Evolutionary conservation across 1,140 invertebrate genomes (phyloP), one percentile per base, ranked within the genome.

Genomic region (Megalonaias nervosa): DNA sequence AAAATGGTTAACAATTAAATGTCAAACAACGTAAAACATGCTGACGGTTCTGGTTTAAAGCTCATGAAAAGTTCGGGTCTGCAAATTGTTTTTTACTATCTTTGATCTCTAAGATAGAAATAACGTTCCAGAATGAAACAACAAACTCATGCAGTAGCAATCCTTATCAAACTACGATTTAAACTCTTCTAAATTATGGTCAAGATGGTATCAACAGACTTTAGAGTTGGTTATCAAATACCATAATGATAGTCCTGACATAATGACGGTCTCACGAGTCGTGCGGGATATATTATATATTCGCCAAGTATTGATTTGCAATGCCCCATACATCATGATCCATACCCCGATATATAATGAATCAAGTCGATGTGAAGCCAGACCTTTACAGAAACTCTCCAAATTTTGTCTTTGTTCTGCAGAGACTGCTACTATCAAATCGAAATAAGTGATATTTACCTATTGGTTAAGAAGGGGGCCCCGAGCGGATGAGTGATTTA

Each of bases 221-320:
- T 23, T 71, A 17, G 71, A 74, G 55, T 55, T 73, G n/a, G 73
- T 61, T 62, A 67, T 67, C 23, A 73, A 73, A 69, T 64, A 78
- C 61, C 70, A 78, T 61, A 69, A 62, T 56, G 65, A 73, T 56
- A 59, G 57, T 23, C 71, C 71, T 6, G 71, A 73, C 9, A 56
- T 31, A 73, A 73, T 68, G 73, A 23, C 48, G 76, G 76, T n/a
- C 62, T 78, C 17, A 68, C 26, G 23, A 17, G 5, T 17, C 16
- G 69, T n/a, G 15, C n/a, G 9, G 21, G 13, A 21, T 73, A 48
- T 57, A 72, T 61, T 12, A 55, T 15, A 2, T 31, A 48, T 48
- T 78, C 76, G 5, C 72, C 72, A 68, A 68, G 59, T 23, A 2
- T 78, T n/a, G 76, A 78, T n/a, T 58, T 78, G 13, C 76, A 78